Base-by-base conservation (phyloP, 2,888 invertebrate genomes). In the Tillus elongatus region DNA sequence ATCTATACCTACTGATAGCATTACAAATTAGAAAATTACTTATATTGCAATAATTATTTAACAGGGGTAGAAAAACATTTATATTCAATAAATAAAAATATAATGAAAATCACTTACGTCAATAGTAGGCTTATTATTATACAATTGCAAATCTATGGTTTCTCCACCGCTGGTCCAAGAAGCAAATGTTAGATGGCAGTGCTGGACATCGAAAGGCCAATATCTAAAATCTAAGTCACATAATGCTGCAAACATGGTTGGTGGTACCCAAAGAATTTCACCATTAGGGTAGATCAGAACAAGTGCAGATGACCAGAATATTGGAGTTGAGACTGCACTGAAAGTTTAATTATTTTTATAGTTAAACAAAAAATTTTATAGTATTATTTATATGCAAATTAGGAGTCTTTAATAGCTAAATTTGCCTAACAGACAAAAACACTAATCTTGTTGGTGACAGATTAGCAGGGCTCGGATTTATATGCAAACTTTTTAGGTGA, bases 171-270 rank as follows among this genome's bases (percentile, higher is more conserved):
- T 74, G 0, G 77, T 75, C 75, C 86, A 80, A 0, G 87, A 85
- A 1, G 83, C 85, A 42, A 89, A 74, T 52, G 73, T 73, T 40
- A 88, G 63, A 29, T 58, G 53, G 50, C 82, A 83, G 0, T 57
- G 62, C 58, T 89, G 88, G 3, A 64, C 64, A 60, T 89, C 89
- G 31, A 69, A 74, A 0, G 89, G 89, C 88, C 88, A 89, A 42
- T 71, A 66, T 10, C 69, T 63, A 35, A 88, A 67, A 54, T 87
- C 74, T 15, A 76, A 56, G 38, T 78, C 74, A 51, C 79, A 80
- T 50, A 76, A 74, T 9, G 73, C 68, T 1, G 77, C 67, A 42
- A 83, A 77, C 43, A 79, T 79, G 2, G 78, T 72, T 3, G 82
- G 77, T 3, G 79, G 79, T 3, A 77, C 74, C 81, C 81, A 81